Base-by-base conservation (phyloP, 23 tunicate species). In the Halocynthia roretzi region DNA sequence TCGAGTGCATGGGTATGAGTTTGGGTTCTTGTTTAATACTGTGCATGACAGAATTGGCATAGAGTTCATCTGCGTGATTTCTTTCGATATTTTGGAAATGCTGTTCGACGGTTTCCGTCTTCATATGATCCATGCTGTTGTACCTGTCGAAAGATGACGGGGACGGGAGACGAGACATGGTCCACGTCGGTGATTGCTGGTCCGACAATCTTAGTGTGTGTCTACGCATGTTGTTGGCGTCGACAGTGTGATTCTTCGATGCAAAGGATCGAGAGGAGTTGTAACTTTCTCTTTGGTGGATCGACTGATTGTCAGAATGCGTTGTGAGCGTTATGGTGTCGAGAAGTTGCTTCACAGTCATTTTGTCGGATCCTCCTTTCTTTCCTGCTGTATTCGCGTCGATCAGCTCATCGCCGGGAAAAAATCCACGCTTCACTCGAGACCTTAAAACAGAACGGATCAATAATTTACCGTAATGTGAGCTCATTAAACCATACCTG, bases 351-450 rank as follows among this genome's bases (percentile, higher is more conserved):
- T 74, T 74, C 0, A 74, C 78, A 15, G 78, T 50, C 64, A 54
- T 54, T 56, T 74, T 74, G 4, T 31, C 44, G 20, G 60, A 52
- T 53, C 65, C 64, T 5, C 21, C n/a, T 54, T 52, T 14, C 5
- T 74, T 74, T 8, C 71, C 22, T 21, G 18, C 71, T 10, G 60
- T 17, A 54, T 22, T 21, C 0, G 20, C 78, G 17, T 74, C 78
- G 8, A 22, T 62, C 20, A 54, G 17, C 21, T 54, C 60, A 2
- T 74, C 78, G 21, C 78, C 78, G 10, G 78, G 78, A 54, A 74
- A 74, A 64, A 74, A 74, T 8, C 78, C 78, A 19, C 76, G 71
- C 56, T 80, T 80, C 54, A 80, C 73, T 71, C 76, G 71, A 57
- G 76, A 80, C 54, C 76, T 80, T 31, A 31, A 31, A 31, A 31